Conservation (phyloP, 2,888 invertebrate genomes). For the Aspidiotus rigidus region DNA sequence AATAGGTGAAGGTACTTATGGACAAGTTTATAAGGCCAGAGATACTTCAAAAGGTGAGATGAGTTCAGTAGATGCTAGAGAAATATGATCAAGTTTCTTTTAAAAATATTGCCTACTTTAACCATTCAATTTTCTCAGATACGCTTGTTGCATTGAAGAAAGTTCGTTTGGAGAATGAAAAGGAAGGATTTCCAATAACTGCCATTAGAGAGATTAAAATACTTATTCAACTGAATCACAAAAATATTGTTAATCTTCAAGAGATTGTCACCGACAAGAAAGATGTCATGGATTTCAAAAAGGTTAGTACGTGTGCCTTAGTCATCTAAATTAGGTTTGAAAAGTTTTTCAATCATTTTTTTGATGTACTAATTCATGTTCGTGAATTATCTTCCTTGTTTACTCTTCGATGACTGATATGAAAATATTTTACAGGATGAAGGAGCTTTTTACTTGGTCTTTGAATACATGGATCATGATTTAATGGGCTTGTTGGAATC, state of each 20-base stretch:
- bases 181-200: conserved; percentile 95
- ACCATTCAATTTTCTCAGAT: conserved; percentile 9
- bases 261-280: conserved; percentile 99
- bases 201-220: conserved; percentile 97
- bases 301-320: conserved; percentile 47
- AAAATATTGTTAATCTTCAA: conserved; percentile 91
- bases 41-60: conserved; percentile 48
- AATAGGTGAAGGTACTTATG: conserved; percentile 99
- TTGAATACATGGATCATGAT: conserved; percentile 99
- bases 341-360: not conserved
- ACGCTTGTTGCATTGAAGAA: conserved; percentile 79
- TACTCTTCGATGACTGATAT: not conserved
- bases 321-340: not conserved
- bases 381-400: not conserved
- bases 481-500: conserved; percentile 96
- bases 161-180: conserved; percentile 95
- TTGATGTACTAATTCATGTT: not conserved
- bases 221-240: conserved; percentile 88
- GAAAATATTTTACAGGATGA: conserved; percentile 55
- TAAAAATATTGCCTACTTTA: conserved; percentile 36
- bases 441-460: conserved; percentile 97
- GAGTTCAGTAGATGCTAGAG: no score
- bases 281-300: conserved; percentile 88
- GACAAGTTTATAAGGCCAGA: conserved; percentile 92
- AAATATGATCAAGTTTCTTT: conserved; percentile 46